These are phyloP conservation scores for Capreolus pygargus DNA, from an alignment of 2,113 vertebrate genomes.

Conservation along the genomic window DNA sequence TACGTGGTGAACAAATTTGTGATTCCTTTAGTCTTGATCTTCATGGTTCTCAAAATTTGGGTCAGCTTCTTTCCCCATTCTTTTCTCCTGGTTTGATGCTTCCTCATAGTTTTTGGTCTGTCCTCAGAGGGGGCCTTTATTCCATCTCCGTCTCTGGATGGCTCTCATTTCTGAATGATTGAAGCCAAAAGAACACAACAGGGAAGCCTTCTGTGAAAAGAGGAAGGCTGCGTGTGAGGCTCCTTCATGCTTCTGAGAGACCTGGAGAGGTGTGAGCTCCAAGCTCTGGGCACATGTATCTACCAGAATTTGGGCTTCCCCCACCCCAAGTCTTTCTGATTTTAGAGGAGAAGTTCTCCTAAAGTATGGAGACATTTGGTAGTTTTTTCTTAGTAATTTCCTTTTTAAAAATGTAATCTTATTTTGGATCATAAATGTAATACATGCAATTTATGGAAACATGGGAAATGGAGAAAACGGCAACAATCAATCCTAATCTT, in stretches of 20 bases:
- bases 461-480: background rate
- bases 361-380: background rate
- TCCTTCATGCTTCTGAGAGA: background rate
- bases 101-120: background rate
- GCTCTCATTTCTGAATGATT: background rate
- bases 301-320: no score
- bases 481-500: constrained; percentile 35
- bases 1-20: background rate
- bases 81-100: background rate
- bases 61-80: background rate
- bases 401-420: constrained; percentile 46
- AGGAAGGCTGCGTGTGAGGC: fast-evolving
- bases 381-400: background rate
- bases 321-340: background rate
- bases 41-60: background rate
- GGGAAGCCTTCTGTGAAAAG: background rate
- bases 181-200: fast-evolving
- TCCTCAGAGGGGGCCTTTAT: background rate
- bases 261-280: background rate
- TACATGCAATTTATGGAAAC: constrained; percentile 21
- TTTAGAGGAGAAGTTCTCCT: background rate
- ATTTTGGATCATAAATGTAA: constrained; percentile 41
- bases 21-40: background rate
- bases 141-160: background rate
- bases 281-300: background rate